Evolutionary conservation across 2,888 invertebrate species (phyloP).

Genomic region (Eulithis testata): DNA sequence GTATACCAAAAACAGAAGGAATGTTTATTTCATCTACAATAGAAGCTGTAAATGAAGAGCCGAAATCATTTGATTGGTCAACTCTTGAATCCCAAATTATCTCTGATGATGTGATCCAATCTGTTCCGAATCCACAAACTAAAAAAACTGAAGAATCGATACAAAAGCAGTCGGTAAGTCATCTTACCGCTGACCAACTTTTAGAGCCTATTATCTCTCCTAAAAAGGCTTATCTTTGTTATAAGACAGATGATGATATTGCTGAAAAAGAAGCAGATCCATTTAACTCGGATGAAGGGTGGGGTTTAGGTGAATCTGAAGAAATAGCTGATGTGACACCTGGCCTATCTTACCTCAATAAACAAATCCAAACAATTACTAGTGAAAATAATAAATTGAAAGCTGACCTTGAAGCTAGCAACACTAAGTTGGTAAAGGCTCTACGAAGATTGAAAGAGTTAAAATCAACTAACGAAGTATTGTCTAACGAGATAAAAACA

Average conservation of each 20-base stretch:
- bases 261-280: slow-evolving; percentile 59
- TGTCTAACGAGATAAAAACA: slow-evolving; percentile 82
- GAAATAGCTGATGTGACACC: slow-evolving; percentile 62
- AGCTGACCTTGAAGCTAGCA: slow-evolving; percentile 86
- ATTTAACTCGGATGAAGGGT: slow-evolving; percentile 77
- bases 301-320: slow-evolving; percentile 71
- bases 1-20: slow-evolving; percentile 80
- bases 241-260: slow-evolving; percentile 58
- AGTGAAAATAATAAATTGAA: slow-evolving; percentile 83
- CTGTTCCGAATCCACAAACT: background rate
- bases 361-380: slow-evolving; percentile 85
- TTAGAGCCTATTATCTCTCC: slow-evolving; percentile 74
- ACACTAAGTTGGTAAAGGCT: slow-evolving; percentile 90
- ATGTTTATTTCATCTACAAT: slow-evolving; percentile 78
- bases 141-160: slow-evolving; percentile 52
- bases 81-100: slow-evolving; percentile 76
- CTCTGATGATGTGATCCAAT: slow-evolving; percentile 50
- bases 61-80: slow-evolving; percentile 57
- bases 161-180: slow-evolving; percentile 47
- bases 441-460: slow-evolving; percentile 94
- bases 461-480: slow-evolving; percentile 87
- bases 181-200: slow-evolving; percentile 42
- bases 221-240: slow-evolving; percentile 83
- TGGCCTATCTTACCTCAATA: slow-evolving; percentile 83
- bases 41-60: slow-evolving; percentile 64